phyloP scores from a whole-genome alignment of 1,140 invertebrate species.

The Palaemon carinicauda region DNA sequence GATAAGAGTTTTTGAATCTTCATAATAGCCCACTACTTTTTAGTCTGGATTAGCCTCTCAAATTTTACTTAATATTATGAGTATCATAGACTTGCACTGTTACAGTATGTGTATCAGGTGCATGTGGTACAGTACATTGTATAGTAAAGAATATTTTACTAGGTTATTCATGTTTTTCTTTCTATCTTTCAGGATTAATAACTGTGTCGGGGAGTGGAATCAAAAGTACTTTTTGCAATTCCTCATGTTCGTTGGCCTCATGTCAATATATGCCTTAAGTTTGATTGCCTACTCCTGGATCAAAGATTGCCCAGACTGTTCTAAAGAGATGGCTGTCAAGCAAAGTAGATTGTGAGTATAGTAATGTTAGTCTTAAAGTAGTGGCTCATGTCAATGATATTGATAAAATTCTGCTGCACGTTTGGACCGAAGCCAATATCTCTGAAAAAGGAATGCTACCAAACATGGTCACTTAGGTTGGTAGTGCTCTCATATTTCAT shows the following conservation, averaged over 20 bases:
- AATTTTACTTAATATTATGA: too few relatives aligned
- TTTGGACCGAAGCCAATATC: too few relatives aligned
- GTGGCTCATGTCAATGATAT: not conserved
- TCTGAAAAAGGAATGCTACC: too few relatives aligned
- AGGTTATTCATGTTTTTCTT: not conserved
- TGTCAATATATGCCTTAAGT: constrained; percentile 75
- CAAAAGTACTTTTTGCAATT: constrained; percentile 95
- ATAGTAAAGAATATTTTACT: too few relatives aligned
- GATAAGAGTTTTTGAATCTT: too few relatives aligned
- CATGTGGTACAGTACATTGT: not conserved
- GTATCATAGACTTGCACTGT: too few relatives aligned
- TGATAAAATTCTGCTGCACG: not conserved
- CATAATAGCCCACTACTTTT: too few relatives aligned
- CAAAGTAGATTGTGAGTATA: constrained; percentile 65
- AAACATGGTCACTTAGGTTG: too few relatives aligned
- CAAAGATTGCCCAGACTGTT: constrained; percentile 76
- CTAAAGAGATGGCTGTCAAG: constrained; percentile 74
- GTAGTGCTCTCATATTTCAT: too few relatives aligned
- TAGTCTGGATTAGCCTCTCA: too few relatives aligned
- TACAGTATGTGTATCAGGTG: not conserved
- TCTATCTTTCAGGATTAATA: constrained; percentile 77
- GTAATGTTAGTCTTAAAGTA: not conserved
- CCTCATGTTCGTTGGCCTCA: constrained; percentile 78
- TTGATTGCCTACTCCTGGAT: constrained; percentile 81
- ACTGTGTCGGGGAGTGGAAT: constrained; percentile 92